Percentiles rank a stretch among this genome's conserved stretches.
Conservation (phyloP, 2,113 vertebrate genomes). For the Spea bombifrons region DNA sequence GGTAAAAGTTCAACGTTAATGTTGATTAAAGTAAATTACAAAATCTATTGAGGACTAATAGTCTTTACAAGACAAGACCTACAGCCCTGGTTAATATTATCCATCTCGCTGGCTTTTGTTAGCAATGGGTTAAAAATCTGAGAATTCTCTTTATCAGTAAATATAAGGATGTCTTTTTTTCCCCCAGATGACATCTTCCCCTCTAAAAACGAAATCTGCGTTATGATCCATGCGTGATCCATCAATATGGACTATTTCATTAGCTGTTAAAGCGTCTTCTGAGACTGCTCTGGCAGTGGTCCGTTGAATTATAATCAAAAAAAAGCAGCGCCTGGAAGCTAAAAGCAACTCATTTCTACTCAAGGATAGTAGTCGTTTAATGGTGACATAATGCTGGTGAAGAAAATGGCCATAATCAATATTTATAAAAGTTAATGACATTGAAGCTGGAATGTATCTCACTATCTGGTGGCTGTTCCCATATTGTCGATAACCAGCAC, state of each 20-base stretch:
- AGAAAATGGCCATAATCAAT: conserved; percentile 36
- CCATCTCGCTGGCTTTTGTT: background rate
- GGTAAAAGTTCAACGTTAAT: no score
- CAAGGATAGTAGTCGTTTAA: conserved; percentile 34
- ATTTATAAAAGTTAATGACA: conserved; percentile 36
- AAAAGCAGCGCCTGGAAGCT: conserved; percentile 28
- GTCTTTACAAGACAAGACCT: background rate
- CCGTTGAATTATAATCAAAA: conserved; percentile 41
- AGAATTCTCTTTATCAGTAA: background rate
- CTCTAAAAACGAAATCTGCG: conserved; percentile 28
- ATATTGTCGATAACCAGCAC: conserved; percentile 8
- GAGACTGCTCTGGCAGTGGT: conserved; percentile 28
- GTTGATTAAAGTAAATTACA: no score
- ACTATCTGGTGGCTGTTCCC: background rate
- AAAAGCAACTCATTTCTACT: conserved; percentile 42
- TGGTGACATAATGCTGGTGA: conserved; percentile 33
- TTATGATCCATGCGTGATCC: conserved; percentile 35
- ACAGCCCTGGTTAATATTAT: no score
- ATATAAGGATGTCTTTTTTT: background rate
- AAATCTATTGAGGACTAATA: no score
- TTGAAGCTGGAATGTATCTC: conserved; percentile 2
- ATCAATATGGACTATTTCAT: conserved; percentile 44
- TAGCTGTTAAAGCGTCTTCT: conserved; percentile 30
- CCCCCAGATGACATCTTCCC: conserved; percentile 8
- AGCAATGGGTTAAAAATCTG: background rate